Evolutionary conservation across 2,797 vertebrate species (phyloP).

Genomic region (Distichodus sexfasciatus): DNA sequence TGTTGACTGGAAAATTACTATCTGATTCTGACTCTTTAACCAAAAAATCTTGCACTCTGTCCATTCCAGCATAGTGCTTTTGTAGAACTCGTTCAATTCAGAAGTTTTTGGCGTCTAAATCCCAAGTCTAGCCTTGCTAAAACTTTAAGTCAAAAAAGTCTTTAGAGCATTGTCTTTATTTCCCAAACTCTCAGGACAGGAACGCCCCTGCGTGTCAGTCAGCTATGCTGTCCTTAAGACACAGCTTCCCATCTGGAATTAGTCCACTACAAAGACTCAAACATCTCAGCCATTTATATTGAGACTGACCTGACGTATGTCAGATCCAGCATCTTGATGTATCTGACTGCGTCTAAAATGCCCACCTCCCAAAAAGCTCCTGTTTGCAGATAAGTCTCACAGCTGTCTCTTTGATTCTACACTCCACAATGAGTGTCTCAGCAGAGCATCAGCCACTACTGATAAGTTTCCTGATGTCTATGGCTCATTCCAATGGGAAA

Average conservation of each 20-base stretch:
- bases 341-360: background rate
- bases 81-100: background rate
- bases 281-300: background rate
- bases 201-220: constrained; percentile 1
- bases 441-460: constrained; percentile 13
- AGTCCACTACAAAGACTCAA: background rate
- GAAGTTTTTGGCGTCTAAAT: background rate
- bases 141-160: background rate
- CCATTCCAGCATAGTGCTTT: too few relatives aligned
- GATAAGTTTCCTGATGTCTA: background rate
- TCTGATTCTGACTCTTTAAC: too few relatives aligned
- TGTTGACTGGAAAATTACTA: too few relatives aligned
- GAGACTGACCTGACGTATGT: constrained; percentile 4
- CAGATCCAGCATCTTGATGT: background rate
- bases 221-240: constrained; percentile 4
- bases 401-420: constrained; percentile 33
- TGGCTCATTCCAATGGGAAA: constrained; percentile 23
- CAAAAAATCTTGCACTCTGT: too few relatives aligned
- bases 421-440: constrained; percentile 20
- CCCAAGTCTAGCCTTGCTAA: background rate
- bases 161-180: background rate
- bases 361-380: background rate
- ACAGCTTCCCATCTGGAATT: background rate
- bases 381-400: constrained; percentile 21
- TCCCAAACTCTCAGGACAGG: background rate